Percentiles rank a stretch among this genome's conserved stretches.
Evolutionary conservation across 2,113 vertebrate genomes (phyloP).

Genomic region (Terrapene triunguis): DNA sequence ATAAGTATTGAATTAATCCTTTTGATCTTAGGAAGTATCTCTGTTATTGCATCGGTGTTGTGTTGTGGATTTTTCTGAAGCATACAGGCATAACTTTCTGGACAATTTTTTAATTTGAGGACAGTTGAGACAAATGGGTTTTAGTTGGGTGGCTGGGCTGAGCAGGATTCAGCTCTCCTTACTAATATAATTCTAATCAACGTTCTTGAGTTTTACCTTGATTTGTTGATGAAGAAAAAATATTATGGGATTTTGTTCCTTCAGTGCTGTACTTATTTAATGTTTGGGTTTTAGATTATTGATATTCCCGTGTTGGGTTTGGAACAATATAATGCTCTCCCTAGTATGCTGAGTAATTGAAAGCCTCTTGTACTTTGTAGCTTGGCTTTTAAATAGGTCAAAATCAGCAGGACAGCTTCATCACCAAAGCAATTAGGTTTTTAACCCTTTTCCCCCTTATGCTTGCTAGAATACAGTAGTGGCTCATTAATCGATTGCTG

Average conservation of each 20-base stretch:
- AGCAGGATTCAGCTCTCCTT: slow-evolving; percentile 49
- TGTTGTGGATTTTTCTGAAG: slow-evolving; percentile 29
- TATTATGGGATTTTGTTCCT: not conserved
- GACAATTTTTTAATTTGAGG: not conserved
- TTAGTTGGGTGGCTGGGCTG: not conserved
- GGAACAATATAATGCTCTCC: slow-evolving; percentile 43
- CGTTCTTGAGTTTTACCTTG: slow-evolving; percentile 37
- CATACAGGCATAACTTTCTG: not conserved
- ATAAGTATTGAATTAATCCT: slow-evolving; percentile 70
- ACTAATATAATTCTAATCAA: slow-evolving; percentile 36
- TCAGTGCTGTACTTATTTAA: not conserved
- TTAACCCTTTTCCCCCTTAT: slow-evolving; percentile 54
- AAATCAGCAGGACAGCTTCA: slow-evolving; percentile 72
- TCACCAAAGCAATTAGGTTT: slow-evolving; percentile 74
- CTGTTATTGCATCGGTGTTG: not conserved
- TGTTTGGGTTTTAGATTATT: slow-evolving; percentile 39
- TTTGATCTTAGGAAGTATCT: slow-evolving; percentile 38
- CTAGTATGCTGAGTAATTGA: slow-evolving; percentile 49
- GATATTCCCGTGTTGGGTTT: slow-evolving; percentile 52
- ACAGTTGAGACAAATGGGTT: slow-evolving; percentile 8
- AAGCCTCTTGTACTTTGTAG: slow-evolving; percentile 62
- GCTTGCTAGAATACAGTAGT: not conserved
- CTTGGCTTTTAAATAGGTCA: slow-evolving; percentile 78
- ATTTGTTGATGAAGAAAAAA: not conserved
- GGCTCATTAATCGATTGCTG: not conserved